A percentile compares a stretch with the other conserved stretches of the same genome.
Evolutionary conservation across 1,140 invertebrate species (phyloP).

Genomic region (Ctenoplectra terminalis): DNA sequence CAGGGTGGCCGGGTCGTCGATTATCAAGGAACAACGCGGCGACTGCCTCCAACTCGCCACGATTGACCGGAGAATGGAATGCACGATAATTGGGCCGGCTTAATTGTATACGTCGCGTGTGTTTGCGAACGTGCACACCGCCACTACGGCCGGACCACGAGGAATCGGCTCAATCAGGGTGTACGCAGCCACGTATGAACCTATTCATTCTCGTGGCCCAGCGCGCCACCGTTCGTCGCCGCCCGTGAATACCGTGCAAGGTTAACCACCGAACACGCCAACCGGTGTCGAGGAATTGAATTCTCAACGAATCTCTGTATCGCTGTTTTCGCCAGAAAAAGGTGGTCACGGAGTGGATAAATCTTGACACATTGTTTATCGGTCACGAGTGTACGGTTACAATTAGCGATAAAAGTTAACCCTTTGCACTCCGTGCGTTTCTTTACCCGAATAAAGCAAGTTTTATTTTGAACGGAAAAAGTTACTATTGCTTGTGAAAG

Average conservation of each 20-base stretch:
- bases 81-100: constrained; percentile 53
- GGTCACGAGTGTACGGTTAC: too few relatives aligned
- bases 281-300: constrained; percentile 51
- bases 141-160: constrained; percentile 8
- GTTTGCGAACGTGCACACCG: constrained; percentile 18
- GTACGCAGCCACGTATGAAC: constrained; percentile 50
- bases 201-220: constrained; percentile 46
- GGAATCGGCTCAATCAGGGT: constrained; percentile 58
- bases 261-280: constrained; percentile 45
- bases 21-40: constrained; percentile 34
- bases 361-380: too few relatives aligned
- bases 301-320: constrained; percentile 5
- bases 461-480: too few relatives aligned
- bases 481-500: too few relatives aligned
- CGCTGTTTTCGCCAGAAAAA: neutral
- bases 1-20: neutral
- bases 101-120: constrained; percentile 50
- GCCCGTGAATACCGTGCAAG: constrained; percentile 40
- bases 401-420: too few relatives aligned
- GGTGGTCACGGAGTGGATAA: too few relatives aligned
- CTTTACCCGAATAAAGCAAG: too few relatives aligned
- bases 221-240: neutral
- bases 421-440: too few relatives aligned
- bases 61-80: constrained; percentile 42
- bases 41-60: constrained; percentile 1